phyloP scores from a whole-genome alignment of 2,888 invertebrate genomes.

The Meta bourneti region DNA sequence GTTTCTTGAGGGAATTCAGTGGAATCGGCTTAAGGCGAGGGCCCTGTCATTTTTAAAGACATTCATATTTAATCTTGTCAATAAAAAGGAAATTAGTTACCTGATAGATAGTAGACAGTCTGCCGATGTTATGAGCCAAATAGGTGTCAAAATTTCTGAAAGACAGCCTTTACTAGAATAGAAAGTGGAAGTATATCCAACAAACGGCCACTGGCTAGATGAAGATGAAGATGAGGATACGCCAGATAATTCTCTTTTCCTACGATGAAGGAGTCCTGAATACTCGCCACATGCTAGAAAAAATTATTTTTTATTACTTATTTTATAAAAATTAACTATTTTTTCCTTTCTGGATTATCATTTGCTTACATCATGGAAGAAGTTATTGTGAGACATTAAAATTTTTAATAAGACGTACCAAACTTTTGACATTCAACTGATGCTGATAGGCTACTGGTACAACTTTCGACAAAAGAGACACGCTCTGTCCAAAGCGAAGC shows the following conservation, averaged over 20 bases:
- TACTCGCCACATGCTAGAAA: conserved; percentile 73
- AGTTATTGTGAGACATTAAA: not conserved
- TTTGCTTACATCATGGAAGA: not conserved
- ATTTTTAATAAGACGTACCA: conserved; percentile 53
- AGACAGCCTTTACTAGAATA: conserved; percentile 65
- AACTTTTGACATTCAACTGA: conserved; percentile 73
- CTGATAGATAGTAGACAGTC: conserved; percentile 75
- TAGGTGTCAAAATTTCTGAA: conserved; percentile 76
- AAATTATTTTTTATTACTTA: not conserved
- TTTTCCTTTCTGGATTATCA: not conserved
- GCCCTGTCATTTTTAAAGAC: too few relatives aligned
- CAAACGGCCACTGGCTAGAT: conserved; percentile 72
- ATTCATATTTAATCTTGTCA: too few relatives aligned
- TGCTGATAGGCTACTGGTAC: conserved; percentile 65
- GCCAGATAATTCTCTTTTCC: conserved; percentile 31
- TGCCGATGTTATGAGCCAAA: conserved; percentile 77
- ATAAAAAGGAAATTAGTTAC: conserved; percentile 25
- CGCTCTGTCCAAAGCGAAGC: conserved; percentile 73
- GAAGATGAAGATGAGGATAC: conserved; percentile 30
- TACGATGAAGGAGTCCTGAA: conserved; percentile 65
- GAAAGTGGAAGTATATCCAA: conserved; percentile 72
- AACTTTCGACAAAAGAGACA: conserved; percentile 66
- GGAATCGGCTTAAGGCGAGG: too few relatives aligned
- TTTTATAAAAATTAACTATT: not conserved
- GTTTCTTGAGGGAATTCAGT: too few relatives aligned